Percentiles rank a stretch among this genome's conserved stretches.
These are phyloP conservation scores for Dichetophora obliterata DNA, from an alignment of 2,888 invertebrate species.

Conservation along the genomic window DNA sequence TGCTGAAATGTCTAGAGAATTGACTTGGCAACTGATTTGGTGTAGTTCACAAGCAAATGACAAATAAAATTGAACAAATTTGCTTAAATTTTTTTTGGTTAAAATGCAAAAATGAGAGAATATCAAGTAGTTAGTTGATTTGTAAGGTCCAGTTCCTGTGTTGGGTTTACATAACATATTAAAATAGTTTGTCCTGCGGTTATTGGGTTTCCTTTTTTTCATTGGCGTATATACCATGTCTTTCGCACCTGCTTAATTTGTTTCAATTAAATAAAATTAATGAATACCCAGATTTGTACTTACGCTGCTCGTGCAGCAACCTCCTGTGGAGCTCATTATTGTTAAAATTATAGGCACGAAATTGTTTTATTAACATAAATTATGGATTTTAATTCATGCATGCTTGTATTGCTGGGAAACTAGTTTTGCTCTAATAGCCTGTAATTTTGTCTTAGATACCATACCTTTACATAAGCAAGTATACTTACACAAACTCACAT, in stretches of 20 bases:
- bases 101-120: background rate
- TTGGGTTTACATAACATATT: background rate
- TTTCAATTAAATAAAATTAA: no score
- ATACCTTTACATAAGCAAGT: background rate
- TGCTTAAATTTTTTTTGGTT: background rate
- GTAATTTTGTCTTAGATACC: background rate
- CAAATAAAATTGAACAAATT: background rate
- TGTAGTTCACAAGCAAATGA: background rate
- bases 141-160: background rate
- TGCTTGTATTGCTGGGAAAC: background rate
- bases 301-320: background rate
- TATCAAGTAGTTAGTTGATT: background rate
- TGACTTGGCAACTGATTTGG: background rate
- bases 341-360: constrained; percentile 19
- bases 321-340: constrained; percentile 31
- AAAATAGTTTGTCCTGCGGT: background rate
- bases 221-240: background rate
- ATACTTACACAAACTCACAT: background rate
- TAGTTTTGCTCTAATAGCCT: background rate
- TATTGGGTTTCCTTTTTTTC: background rate
- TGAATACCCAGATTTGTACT: no score
- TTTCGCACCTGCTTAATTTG: background rate
- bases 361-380: constrained; percentile 29
- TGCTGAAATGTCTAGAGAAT: no score
- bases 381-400: constrained; percentile 3